Evolutionary conservation across 2,797 vertebrate genomes (phyloP), one percentile per base, ranked within the genome.

Genomic region (Bradypus variegatus): DNA sequence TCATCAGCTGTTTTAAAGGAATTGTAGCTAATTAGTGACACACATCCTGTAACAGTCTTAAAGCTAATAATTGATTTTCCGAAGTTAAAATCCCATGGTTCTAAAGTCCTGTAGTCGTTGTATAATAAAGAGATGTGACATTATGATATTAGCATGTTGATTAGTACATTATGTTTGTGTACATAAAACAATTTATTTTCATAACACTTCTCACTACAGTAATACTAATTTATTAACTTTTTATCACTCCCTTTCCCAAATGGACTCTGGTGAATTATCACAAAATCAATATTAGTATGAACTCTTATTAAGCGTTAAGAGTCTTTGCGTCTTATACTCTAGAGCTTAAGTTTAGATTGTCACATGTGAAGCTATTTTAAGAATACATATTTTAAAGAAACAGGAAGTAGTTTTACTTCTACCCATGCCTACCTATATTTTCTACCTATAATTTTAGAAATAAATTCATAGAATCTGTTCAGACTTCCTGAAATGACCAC

Each of bases 1-100:
- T 93, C 45, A 93, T 69, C 92, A n/a, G 41, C 36, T 86, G 13
- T 94, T 91, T 89, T 41, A 65, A 94, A 89, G 84, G 38, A 92
- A 80, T 83, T 87, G 1, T 75, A 88, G 73, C 27, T 80, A 91
- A 53, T 94, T 95, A 88, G 85, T 92, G 65, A 75, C 13, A 88
- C n/a, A 16, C 67, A 82, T 90, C 83, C 31, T 73, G 29, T 85
- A 77, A 48, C 27, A 78, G 36, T 83, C 77, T 84, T 89, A 89
- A 89, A 91, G 38, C 33, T 93, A 55, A 48, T 73, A 33, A 79
- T 78, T 67, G 31, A 33, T 18, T 80, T 94, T 78, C 62, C 78
- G 77, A 78, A 86, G 62, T 83, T 80, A 62, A 50, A 50, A 50
- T 50, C 50, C 50, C 14, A 11, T 50, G 50, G 50, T 50, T 90